Base-by-base conservation (phyloP, 2,797 vertebrate species). In the Melanotaenia pygmaea region DNA sequence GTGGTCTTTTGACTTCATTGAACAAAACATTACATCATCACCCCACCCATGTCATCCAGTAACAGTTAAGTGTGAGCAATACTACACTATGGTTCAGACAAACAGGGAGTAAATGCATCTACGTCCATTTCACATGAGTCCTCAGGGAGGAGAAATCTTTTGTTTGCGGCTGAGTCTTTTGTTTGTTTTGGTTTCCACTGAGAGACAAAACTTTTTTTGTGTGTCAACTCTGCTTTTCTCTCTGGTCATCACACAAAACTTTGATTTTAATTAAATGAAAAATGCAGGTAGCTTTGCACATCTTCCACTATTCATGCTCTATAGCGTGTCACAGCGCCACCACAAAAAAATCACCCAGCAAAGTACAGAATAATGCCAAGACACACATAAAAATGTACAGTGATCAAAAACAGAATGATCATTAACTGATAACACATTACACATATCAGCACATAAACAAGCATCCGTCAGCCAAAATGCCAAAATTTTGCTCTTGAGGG, bases 131-230 rank as follows among this genome's bases (percentile, higher is more conserved):
- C 76, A 85, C 70, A 80, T 74, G 71, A 78, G 58, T 76, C 74
- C 74, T 71, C 60, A 0, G 78, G 57, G 82, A 83, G 53, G 73
- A 69, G 66, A 30, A 30, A 68, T 79, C 63, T 72, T n/a, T 32
- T 70, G 59, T 34, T 85, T 64, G 51, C 79, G 38, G 43, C 57
- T 28, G 26, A 26, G 26, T 67, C 74, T 81, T 87, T 74, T 83
- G 70, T 91, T 92, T 89, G 75, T 65, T 88, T 85, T 89, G 81
- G 85, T 89, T 90, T 88, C 85, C 74, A 82, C 65, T 60, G 69
- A 58, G 79, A 83, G 76, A 88, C 85, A 80, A 79, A 63, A 64
- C 64, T 4, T 61, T 43, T 83, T 28, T 62, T 45, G 26, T 67
- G 38, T 57, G 59, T 61, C 66, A 57, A 14, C 59, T 34, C 24